A percentile compares a stretch with the other conserved stretches of the same genome.
Conservation (phyloP, 1,140 invertebrate species). For the Cardiocondyla obscurior region DNA sequence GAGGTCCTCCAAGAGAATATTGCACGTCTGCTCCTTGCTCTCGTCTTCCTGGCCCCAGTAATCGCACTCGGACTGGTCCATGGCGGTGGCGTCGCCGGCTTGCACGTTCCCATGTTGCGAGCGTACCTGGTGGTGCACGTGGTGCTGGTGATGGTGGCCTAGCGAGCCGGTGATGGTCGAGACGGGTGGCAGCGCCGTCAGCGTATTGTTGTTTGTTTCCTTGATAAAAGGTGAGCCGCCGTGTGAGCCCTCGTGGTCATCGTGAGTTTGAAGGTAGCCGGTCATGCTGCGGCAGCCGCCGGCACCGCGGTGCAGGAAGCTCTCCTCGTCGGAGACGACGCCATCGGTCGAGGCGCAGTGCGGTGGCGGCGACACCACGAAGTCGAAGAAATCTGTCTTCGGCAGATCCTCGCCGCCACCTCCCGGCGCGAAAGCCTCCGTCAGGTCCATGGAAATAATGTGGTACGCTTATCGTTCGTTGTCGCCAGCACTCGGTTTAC, state of each 20-base stretch:
- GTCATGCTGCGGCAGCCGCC: slow-evolving; percentile 71
- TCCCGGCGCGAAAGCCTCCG: slow-evolving; percentile 87
- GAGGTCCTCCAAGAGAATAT: slow-evolving; percentile 90
- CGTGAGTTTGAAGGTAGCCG: slow-evolving; percentile 74
- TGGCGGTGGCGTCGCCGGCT: slow-evolving; percentile 73
- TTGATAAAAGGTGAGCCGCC: slow-evolving; percentile 83
- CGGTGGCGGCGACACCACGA: slow-evolving; percentile 90
- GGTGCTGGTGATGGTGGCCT: slow-evolving; percentile 79
- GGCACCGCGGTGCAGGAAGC: slow-evolving; percentile 75
- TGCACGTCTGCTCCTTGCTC: slow-evolving; percentile 86
- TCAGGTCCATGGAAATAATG: slow-evolving; percentile 87
- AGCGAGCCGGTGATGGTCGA: slow-evolving; percentile 81
- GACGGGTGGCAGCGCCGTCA: slow-evolving; percentile 81
- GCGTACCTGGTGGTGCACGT: slow-evolving; percentile 69
- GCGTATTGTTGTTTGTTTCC: slow-evolving; percentile 88
- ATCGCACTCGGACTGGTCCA: slow-evolving; percentile 84
- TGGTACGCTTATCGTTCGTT: slow-evolving; percentile 22
- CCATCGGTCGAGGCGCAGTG: slow-evolving; percentile 84
- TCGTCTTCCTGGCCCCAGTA: slow-evolving; percentile 88
- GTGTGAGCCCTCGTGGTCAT: slow-evolving; percentile 73
- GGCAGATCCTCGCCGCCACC: slow-evolving; percentile 86
- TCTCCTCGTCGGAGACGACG: slow-evolving; percentile 79
- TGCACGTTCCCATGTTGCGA: slow-evolving; percentile 69
- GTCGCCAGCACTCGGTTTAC: not conserved
- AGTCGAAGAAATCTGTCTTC: slow-evolving; percentile 94